These are phyloP conservation scores for honey bee (Apis mellifera) DNA, from an alignment of 1,140 invertebrate genomes.

Conservation along the genomic window DNA sequence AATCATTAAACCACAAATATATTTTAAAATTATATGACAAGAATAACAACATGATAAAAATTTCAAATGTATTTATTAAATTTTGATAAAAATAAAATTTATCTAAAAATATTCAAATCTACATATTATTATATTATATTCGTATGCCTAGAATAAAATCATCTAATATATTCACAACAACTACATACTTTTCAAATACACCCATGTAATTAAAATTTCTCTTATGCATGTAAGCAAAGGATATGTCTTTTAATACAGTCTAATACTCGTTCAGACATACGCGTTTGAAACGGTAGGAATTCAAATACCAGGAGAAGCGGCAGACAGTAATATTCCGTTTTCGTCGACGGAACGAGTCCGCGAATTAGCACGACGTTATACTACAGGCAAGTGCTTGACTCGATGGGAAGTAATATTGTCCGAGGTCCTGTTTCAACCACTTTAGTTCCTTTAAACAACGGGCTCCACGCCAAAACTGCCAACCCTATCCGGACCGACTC, in stretches of 20 bases:
- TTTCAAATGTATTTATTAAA: background rate
- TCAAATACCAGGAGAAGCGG: slow-evolving; percentile 45
- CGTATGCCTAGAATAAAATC: background rate
- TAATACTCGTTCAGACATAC: slow-evolving; percentile 6
- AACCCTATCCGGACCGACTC: slow-evolving; percentile 38
- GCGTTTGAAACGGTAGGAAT: slow-evolving; percentile 19
- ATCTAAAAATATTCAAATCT: background rate
- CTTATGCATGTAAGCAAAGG: background rate
- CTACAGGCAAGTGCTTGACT: slow-evolving; percentile 48
- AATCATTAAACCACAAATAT: too few species aligned
- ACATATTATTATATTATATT: too few species aligned
- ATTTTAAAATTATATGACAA: background rate
- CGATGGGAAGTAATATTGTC: slow-evolving; percentile 65
- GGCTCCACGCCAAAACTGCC: slow-evolving; percentile 56
- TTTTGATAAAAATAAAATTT: background rate
- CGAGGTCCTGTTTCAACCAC: slow-evolving; percentile 59
- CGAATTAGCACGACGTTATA: slow-evolving; percentile 59
- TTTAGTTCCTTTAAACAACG: slow-evolving; percentile 58
- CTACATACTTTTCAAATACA: too few species aligned
- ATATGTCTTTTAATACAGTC: slow-evolving; percentile 24
- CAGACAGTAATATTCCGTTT: slow-evolving; percentile 58
- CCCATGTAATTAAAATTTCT: background rate
- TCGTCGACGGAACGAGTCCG: slow-evolving; percentile 36
- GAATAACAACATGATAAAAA: background rate
- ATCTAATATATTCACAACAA: background rate